Base-by-base conservation (phyloP, 2,797 vertebrate genomes). In the Brachymystax lenok region DNA sequence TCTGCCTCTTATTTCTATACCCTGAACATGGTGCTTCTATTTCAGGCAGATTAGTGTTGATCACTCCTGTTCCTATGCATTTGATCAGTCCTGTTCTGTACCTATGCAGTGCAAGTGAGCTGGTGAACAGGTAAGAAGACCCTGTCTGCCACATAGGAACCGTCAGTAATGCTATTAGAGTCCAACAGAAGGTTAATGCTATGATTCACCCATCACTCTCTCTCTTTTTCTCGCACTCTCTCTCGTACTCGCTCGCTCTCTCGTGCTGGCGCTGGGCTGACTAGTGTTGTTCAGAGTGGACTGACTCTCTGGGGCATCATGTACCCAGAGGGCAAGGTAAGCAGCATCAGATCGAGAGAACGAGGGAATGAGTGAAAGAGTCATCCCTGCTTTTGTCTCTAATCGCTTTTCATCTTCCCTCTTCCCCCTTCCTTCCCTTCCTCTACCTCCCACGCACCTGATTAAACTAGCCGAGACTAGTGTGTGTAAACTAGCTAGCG, bases 291-390 rank as follows among this genome's bases (percentile, higher is more conserved):
- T 76, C n/a, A 12, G n/a, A 73, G 80, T 74, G 79, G 77, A 78
- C 52, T 54, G 76, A 79, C 10, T 46, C 8, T 46, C 77, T n/a
- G 83, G 80, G 79, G 86, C 85, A 84, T 69, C 77, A 84, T 91
- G 85, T 89, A 87, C 82, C 85, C 87, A 74, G 85, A 90, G 71
- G 76, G 61, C 75, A 89, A 88, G 87, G 91, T 89, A 88, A 83
- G 87, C 40, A 46, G 40, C 10, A 46, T 46, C 40, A 46, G 8
- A 33, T 4, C 74, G 50, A 50, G 46, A 50, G 4, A 8, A 59
- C 3, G 19, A n/a, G 56, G 1, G 56, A 59, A 59, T 59, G 5
- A 56, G 54, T 56, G n/a, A 59, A n/a, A 59, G 3, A 21, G 13
- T 5, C 24, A 2, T 66, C 24, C 28, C 64, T 16, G 27, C 27